Conservation (phyloP, 35 echinoderm and acorn worm species). For the Ophiothrix spiculata region DNA sequence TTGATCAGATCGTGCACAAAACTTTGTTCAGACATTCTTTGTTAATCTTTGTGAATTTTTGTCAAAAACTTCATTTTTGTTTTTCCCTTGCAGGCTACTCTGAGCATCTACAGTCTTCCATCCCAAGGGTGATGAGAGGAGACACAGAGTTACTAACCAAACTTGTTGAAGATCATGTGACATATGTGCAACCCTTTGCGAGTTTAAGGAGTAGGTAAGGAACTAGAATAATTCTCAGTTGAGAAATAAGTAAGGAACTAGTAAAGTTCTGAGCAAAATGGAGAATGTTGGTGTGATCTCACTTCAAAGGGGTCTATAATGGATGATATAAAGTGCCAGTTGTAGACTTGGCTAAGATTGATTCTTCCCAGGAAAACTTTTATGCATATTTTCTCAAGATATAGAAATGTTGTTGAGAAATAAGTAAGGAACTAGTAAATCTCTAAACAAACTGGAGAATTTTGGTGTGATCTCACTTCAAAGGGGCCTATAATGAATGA, state of each 20-base stretch:
- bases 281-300: background rate
- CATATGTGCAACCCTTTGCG: constrained; percentile 67
- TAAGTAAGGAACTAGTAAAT: background rate
- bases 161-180: constrained; percentile 85
- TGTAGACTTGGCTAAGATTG: background rate
- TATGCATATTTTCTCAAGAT: too few species aligned
- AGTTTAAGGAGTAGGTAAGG: constrained; percentile 90
- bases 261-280: background rate
- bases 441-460: background rate
- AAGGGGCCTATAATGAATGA: background rate
- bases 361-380: too few species aligned
- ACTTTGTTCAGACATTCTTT: too few species aligned
- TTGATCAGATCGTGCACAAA: too few species aligned
- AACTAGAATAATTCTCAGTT: too few species aligned
- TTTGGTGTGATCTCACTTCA: background rate
- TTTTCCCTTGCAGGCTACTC: constrained; percentile 81
- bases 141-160: constrained; percentile 67
- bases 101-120: constrained; percentile 66
- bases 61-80: too few species aligned
- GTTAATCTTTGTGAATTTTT: too few species aligned
- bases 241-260: background rate
- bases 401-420: too few species aligned
- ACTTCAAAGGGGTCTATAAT: background rate
- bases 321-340: background rate
- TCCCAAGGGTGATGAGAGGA: constrained; percentile 89